Evolutionary conservation across 2,888 invertebrate species (phyloP), one percentile per base, ranked within the genome.

Genomic region (Omphaloscelis lunosa): DNA sequence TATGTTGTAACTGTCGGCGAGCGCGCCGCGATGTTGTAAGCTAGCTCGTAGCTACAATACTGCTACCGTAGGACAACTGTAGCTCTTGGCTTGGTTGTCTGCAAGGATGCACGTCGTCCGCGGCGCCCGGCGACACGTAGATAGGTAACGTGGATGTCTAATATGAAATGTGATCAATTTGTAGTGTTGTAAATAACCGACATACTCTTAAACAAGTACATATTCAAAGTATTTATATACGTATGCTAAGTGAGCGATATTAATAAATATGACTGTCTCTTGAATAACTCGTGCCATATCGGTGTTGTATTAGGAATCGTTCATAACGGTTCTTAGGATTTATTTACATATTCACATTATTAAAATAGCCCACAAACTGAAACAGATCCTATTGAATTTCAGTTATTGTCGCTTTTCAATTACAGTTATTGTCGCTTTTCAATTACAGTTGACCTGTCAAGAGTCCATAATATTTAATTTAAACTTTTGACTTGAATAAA

Each of bases 171-270:
- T 70, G 74, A 79, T 77, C 77, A 72, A 63, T 67, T 48, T 51
- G 58, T 77, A 77, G 62, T 56, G 63, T 78, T 84, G 70, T 84
- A 80, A 77, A 75, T 86, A 82, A 65, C 62, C 69, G 53, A 73
- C 41, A 77, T 75, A 84, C 73, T 83, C 85, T 83, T 86, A 81
- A 51, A 74, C 34, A 59, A 83, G 39, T 63, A 71, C 67, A 59
- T 70, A 62, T 63, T 59, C 34, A 61, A 72, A 59, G 27, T 61
- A 56, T 76, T 59, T 58, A 59, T 56, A 27, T 20, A 62, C 23
- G 15, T 63, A 48, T 65, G 20, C 17, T 59, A 68, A 75, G 39
- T 53, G 39, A 59, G 27, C 39, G 20, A 48, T 45, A 80, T 29
- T 12, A 15, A 53, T n/a, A 34, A 23, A 45, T 39, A 41, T 2